These are phyloP conservation scores for Bombus huntii DNA, from an alignment of 1,140 invertebrate genomes.

Conservation along the genomic window DNA sequence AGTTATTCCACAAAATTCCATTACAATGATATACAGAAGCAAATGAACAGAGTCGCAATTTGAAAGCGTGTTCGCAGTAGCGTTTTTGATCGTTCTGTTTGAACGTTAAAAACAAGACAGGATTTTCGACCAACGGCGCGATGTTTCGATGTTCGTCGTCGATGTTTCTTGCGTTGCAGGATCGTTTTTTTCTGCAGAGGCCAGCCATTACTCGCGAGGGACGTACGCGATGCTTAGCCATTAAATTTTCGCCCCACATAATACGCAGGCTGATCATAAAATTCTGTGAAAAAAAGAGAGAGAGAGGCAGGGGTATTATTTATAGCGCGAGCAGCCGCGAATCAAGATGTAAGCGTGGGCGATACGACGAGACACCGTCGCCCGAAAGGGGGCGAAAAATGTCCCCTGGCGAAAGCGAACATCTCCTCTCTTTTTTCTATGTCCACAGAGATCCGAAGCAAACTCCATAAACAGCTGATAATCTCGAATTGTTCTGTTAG, in stretches of 20 bases:
- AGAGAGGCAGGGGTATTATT: conserved; percentile 53
- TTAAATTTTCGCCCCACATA: conserved; percentile 68
- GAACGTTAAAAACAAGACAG: background rate
- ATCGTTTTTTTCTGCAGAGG: conserved; percentile 1
- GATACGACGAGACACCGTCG: conserved; percentile 57
- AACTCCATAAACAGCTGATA: background rate
- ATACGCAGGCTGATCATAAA: conserved; percentile 57
- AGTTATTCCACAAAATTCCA: background rate
- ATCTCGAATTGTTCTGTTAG: background rate
- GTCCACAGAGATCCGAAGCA: background rate
- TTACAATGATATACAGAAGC: background rate
- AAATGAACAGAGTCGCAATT: background rate
- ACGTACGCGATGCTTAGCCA: conserved; percentile 42
- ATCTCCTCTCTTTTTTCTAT: conserved; percentile 15
- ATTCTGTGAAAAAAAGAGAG: conserved; percentile 39
- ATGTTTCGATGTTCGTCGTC: background rate
- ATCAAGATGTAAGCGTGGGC: conserved; percentile 72
- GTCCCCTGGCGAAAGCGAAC: conserved; percentile 23
- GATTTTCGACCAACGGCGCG: background rate
- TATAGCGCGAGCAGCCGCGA: conserved; percentile 60
- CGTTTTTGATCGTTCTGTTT: background rate
- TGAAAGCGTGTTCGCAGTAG: background rate
- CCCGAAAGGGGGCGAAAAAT: conserved; percentile 53
- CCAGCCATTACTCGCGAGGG: conserved; percentile 46
- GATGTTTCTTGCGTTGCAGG: background rate